Evolutionary conservation across 1,140 invertebrate species (phyloP).

Genomic region (Aphaenogaster ashmeadi): DNA sequence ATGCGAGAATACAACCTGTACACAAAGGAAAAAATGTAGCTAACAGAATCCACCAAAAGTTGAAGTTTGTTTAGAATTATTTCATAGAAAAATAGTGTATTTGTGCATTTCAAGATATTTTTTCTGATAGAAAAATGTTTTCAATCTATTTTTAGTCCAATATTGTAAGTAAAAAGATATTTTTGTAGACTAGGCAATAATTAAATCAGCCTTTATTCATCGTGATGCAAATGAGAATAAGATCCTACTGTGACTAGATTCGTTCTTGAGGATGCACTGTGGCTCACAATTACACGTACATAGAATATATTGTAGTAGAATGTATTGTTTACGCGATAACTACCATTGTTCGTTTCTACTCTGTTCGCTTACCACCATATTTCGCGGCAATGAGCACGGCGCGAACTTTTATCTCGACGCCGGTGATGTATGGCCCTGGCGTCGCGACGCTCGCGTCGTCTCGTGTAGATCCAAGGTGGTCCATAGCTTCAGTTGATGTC

Average conservation of each 20-base stretch:
- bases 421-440: conserved; percentile 54
- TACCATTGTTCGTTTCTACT: conserved; percentile 35
- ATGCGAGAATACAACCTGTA: background rate
- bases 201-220: background rate
- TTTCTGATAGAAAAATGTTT: background rate
- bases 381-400: conserved; percentile 63
- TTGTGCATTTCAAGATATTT: background rate
- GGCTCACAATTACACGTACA: background rate
- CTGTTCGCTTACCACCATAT: conserved; percentile 55
- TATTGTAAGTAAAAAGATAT: background rate
- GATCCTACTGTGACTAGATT: background rate
- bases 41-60: background rate
- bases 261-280: background rate
- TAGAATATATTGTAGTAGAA: conserved; percentile 12
- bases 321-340: conserved; percentile 66
- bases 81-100: background rate
- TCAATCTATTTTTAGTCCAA: background rate
- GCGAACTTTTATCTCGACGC: conserved; percentile 67
- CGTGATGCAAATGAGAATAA: background rate
- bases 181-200: background rate
- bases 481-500: conserved; percentile 10
- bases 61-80: background rate
- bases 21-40: background rate
- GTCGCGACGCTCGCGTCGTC: conserved; percentile 31
- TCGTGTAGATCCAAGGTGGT: conserved; percentile 36